Conservation (phyloP, 2,113 vertebrate genomes). For the Peromyscus californicus region DNA sequence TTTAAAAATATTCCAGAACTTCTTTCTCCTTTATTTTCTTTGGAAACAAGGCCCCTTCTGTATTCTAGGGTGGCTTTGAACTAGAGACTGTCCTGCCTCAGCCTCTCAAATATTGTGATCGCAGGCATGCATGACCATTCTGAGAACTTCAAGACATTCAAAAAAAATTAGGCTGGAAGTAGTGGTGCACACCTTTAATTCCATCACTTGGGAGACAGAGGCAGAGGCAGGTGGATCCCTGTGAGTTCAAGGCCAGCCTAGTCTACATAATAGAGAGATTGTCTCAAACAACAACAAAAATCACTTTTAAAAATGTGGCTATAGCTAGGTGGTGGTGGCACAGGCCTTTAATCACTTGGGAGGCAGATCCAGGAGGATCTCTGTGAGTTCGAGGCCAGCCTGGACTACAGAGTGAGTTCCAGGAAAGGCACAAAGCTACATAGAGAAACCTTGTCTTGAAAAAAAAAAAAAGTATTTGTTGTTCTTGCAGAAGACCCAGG, state of each 20-base stretch:
- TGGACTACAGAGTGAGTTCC: too few relatives aligned
- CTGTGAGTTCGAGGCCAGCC: too few relatives aligned
- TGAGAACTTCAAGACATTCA: neutral
- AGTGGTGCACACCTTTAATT: neutral
- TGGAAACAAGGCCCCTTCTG: neutral
- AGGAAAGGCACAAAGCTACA: too few relatives aligned
- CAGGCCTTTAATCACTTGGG: too few relatives aligned
- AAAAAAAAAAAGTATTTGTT: neutral
- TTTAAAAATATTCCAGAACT: neutral
- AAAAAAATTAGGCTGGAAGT: neutral
- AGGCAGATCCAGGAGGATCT: too few relatives aligned
- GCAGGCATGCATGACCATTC: neutral
- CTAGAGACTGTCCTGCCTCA: neutral
- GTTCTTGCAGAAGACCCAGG: neutral
- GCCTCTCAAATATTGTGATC: neutral
- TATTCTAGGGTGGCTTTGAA: neutral
- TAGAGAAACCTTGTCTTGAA: too few relatives aligned
- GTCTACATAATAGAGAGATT: neutral
- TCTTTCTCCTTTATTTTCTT: neutral
- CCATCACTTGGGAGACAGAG: neutral
- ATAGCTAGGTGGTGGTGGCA: too few relatives aligned
- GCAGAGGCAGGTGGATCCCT: neutral
- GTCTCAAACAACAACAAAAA: neutral
- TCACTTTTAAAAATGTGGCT: neutral
- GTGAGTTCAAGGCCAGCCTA: neutral